Conservation (phyloP, 1,140 invertebrate species). For the Nebria ingens region DNA sequence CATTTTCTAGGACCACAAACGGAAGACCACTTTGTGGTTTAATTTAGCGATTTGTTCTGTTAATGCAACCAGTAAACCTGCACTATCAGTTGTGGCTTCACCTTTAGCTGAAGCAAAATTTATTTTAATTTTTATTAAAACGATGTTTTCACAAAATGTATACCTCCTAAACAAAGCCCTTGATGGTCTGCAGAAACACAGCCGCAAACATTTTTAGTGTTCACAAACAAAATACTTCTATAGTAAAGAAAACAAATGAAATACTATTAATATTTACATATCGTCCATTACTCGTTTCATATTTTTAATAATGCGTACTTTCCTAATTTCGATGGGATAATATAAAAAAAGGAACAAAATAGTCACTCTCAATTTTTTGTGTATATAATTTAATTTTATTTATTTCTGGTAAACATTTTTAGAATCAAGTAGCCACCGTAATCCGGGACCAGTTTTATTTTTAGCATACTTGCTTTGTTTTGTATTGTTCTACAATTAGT, state of each 20-base stretch:
- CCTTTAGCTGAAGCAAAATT: slow-evolving; percentile 38
- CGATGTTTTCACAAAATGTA: slow-evolving; percentile 12
- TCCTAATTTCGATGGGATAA: too few species aligned
- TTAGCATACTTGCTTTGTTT: too few species aligned
- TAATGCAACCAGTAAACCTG: slow-evolving; percentile 50
- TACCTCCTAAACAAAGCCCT: slow-evolving; percentile 47
- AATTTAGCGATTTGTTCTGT: slow-evolving; percentile 52
- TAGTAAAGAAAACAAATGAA: too few species aligned
- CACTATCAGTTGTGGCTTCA: slow-evolving; percentile 44
- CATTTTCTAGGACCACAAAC: slow-evolving; percentile 47
- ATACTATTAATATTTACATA: slow-evolving; percentile 24
- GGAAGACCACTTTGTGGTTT: slow-evolving; percentile 41
- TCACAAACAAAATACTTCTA: slow-evolving; percentile 22
- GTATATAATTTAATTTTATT: too few species aligned
- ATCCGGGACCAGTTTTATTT: too few species aligned
- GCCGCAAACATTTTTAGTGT: slow-evolving; percentile 38
- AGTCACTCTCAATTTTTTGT: too few species aligned
- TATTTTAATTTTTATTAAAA: neutral
- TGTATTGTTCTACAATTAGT: too few species aligned
- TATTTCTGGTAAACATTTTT: too few species aligned
- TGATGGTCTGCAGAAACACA: slow-evolving; percentile 51
- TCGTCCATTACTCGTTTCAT: slow-evolving; percentile 28
- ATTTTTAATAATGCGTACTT: too few species aligned
- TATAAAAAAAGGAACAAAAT: too few species aligned
- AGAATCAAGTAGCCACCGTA: too few species aligned